Base-by-base conservation (phyloP, 2,797 vertebrate species). In the Lutra lutra region DNA sequence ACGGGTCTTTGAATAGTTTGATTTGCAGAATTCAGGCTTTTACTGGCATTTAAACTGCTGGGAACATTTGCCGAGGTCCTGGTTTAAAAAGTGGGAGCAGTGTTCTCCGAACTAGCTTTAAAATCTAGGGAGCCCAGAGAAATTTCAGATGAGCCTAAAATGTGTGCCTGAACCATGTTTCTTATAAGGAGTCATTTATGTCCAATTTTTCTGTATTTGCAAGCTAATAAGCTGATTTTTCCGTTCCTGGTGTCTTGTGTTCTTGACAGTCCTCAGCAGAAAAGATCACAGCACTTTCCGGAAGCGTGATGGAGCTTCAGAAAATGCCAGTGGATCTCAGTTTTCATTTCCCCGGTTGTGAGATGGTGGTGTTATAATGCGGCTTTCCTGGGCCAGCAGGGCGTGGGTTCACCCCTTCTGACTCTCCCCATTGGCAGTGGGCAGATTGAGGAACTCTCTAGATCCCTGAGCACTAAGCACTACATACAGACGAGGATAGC, bases 1-100 rank as follows among this genome's bases (percentile, higher is more conserved):
- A 66, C n/a, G 86, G 70, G 75, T 92, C 56, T 93, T 94, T 62
- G 35, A 38, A 21, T 93, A 64, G 88, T 77, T 97, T 96, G 86
- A 75, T 54, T 66, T 62, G 80, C 85, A 95, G 43, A 82, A 32
- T 58, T 89, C 62, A 68, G 88, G 40, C n/a, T 86, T 51, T 72
- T 92, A 51, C 13, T 80, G 38, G 68, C 80, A 38, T 92, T 94
- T 94, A 73, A 93, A 38, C 72, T 86, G 21, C 38, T 38, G 23
- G 96, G 89, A 70, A 82, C 43, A 40, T 96, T 75, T 90, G 56
- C 51, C 25, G 13, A 68, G 66, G 40, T 51, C 25, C 80, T 40
- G 5, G 32, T 83, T 93, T 64, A 78, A 62, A 95, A 95, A 32
- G 32, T 38, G 38, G 48, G 62, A 62, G 54, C 54, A 25, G 43